Percentiles rank a stretch among this genome's conserved stretches.
Conservation (phyloP, 2,797 vertebrate species). For the Melopsittacus undulatus region DNA sequence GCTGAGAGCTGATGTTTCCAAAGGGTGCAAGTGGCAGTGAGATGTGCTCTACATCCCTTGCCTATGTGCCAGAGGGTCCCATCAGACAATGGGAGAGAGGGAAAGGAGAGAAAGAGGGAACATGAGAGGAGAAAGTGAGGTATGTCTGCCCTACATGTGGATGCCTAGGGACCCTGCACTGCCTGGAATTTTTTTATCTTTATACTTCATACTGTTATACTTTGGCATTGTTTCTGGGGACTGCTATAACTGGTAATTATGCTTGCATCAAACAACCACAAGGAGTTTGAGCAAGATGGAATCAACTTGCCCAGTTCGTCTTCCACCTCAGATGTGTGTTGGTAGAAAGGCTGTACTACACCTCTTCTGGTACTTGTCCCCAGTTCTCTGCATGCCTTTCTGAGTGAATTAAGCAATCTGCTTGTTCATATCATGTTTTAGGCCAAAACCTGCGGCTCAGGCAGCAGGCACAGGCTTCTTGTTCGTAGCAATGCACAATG, state of each 20-base stretch:
- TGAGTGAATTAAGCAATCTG: neutral
- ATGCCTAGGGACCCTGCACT: neutral
- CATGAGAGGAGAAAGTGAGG: neutral
- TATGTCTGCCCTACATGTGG: neutral
- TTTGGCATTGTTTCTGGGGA: neutral
- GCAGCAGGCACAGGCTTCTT: neutral
- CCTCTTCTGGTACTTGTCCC: neutral
- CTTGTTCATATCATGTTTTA: neutral
- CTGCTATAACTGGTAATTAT: neutral
- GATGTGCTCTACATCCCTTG: neutral
- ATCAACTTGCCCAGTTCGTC: neutral
- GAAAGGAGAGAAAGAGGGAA: neutral
- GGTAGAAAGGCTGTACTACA: neutral
- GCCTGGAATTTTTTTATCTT: neutral
- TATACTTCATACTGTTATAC: neutral
- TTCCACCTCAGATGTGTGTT: neutral
- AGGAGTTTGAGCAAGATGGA: neutral
- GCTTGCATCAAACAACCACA: neutral
- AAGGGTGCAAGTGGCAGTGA: rapidly evolving
- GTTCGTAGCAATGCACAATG: neutral
- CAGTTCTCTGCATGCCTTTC: neutral
- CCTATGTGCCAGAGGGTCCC: neutral
- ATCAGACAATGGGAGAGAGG: rapidly evolving
- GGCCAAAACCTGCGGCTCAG: neutral
- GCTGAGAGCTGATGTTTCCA: neutral